Conservation (phyloP, 2,797 vertebrate genomes). For the Todus mexicanus region DNA sequence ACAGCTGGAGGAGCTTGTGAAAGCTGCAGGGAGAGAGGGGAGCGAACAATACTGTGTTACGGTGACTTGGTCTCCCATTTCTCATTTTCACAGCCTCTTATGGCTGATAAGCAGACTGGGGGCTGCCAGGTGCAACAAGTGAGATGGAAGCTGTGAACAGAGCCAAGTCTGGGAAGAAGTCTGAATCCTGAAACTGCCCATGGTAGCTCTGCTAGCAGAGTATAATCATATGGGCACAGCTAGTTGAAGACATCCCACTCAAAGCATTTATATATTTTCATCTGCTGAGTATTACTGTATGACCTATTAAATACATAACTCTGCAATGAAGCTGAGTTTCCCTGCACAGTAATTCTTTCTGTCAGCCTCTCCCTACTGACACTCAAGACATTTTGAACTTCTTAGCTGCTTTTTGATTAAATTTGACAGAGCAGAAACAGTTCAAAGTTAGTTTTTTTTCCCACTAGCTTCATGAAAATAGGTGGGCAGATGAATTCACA, state of each 20-base stretch:
- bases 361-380: background rate
- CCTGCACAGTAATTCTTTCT: slow-evolving; percentile 1
- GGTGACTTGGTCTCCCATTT: background rate
- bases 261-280: background rate
- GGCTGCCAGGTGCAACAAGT: background rate
- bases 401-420: background rate
- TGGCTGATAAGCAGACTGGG: background rate
- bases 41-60: accelerated
- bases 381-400: background rate
- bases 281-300: background rate
- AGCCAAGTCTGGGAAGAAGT: background rate
- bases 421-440: slow-evolving; percentile 1
- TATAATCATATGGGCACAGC: background rate
- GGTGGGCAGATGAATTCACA: background rate
- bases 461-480: background rate
- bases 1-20: background rate
- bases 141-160: background rate
- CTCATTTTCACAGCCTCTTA: background rate
- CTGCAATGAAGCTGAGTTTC: background rate
- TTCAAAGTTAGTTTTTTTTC: slow-evolving; percentile 40
- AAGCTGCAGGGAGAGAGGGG: background rate
- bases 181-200: background rate
- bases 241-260: background rate
- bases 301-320: background rate
- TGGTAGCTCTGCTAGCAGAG: background rate